phyloP scores from a whole-genome alignment of 2,888 invertebrate species.

The Callimorpha dominula region DNA sequence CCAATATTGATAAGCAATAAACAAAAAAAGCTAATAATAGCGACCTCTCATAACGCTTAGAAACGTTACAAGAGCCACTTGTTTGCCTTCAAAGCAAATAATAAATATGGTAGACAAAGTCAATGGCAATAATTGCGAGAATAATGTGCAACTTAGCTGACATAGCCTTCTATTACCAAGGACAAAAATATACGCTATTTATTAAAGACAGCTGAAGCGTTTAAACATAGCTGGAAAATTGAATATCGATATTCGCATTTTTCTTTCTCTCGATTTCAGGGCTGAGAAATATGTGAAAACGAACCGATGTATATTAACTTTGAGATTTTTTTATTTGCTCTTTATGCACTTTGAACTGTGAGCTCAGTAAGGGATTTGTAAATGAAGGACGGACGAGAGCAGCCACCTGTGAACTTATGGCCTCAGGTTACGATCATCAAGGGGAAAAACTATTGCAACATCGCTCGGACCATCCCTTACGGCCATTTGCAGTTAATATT shows the following conservation, averaged over 20 bases:
- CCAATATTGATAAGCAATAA: constrained; percentile 44
- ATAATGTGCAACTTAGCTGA: constrained; percentile 64
- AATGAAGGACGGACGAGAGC: constrained; percentile 3
- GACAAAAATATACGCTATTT: constrained; percentile 71
- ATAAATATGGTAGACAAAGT: constrained; percentile 57
- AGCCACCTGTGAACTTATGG: constrained; percentile 23
- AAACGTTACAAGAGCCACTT: constrained; percentile 48
- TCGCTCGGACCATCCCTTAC: constrained; percentile 13
- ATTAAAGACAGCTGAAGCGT: constrained; percentile 71
- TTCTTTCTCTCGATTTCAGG: constrained; percentile 12
- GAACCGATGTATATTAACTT: neutral
- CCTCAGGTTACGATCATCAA: constrained; percentile 12
- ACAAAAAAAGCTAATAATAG: constrained; percentile 44
- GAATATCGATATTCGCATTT: constrained; percentile 45
- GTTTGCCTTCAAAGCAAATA: constrained; percentile 58
- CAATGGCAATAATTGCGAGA: constrained; percentile 64
- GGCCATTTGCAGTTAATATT: constrained; percentile 13
- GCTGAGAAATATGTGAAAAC: constrained; percentile 7
- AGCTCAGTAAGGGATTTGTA: constrained; percentile 22
- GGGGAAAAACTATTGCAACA: constrained; percentile 21
- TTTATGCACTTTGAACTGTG: constrained; percentile 8
- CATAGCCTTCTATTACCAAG: constrained; percentile 58
- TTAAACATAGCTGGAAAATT: constrained; percentile 41
- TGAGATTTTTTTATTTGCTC: neutral
- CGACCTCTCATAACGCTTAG: constrained; percentile 45